Evolutionary conservation across 2,797 vertebrate genomes (phyloP).

Genomic region (Myotis findleyi): DNA sequence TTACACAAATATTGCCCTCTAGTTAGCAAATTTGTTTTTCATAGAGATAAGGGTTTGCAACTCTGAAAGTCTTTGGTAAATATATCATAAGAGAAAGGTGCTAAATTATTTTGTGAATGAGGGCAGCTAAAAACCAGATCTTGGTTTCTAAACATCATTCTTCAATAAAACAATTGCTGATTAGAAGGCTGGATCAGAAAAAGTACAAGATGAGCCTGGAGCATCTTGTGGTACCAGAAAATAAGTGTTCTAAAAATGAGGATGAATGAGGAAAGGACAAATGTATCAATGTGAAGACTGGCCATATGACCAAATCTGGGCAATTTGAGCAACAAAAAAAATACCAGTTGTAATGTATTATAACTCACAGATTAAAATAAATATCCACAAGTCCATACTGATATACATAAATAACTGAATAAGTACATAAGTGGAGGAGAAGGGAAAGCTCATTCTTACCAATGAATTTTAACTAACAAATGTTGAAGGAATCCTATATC

Average conservation of each 20-base stretch:
- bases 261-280: background rate
- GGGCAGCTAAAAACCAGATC: background rate
- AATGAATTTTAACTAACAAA: background rate
- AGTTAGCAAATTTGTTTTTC: background rate
- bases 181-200: background rate
- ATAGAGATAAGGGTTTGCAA: background rate
- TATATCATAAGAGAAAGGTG: background rate
- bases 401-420: background rate
- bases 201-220: background rate
- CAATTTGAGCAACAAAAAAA: background rate
- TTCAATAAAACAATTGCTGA: background rate
- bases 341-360: background rate
- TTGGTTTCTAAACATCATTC: background rate
- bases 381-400: background rate
- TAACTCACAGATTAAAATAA: background rate
- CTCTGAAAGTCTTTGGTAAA: conserved; percentile 14
- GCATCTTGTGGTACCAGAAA: background rate
- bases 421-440: background rate
- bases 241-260: background rate
- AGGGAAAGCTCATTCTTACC: background rate
- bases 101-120: background rate
- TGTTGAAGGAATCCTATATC: background rate
- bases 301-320: background rate
- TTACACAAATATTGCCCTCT: background rate
- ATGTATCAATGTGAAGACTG: background rate